phyloP scores from a whole-genome alignment of 1,140 invertebrate species.

The Lysiphlebus fabarum region DNA sequence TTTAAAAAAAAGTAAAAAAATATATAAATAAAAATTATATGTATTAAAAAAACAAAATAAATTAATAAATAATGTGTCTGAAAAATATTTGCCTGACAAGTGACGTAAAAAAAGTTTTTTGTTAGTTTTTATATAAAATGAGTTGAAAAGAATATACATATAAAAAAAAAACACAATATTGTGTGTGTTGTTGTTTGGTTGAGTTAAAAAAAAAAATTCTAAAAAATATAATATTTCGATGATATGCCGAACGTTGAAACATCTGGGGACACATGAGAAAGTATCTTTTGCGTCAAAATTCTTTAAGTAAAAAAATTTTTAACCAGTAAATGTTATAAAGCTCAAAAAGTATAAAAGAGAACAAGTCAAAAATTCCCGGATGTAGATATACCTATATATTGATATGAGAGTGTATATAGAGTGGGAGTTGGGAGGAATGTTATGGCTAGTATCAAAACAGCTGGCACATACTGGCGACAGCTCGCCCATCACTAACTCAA shows the following conservation, averaged over 20 bases:
- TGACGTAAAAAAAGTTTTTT: too few species aligned
- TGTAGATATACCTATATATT: slow-evolving; percentile 5
- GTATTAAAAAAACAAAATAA: too few species aligned
- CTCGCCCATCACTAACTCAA: slow-evolving; percentile 53
- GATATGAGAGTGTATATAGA: slow-evolving; percentile 3
- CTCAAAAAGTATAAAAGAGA: slow-evolving; percentile 17
- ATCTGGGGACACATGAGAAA: slow-evolving; percentile 44
- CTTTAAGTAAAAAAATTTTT: slow-evolving; percentile 45
- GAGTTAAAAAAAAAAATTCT: slow-evolving; percentile 41
- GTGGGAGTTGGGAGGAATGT: slow-evolving; percentile 12
- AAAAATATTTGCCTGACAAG: too few species aligned
- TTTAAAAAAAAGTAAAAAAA: too few species aligned
- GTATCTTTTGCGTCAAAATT: slow-evolving; percentile 41
- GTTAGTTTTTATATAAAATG: too few species aligned
- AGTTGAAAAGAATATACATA: too few species aligned
- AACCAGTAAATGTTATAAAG: slow-evolving; percentile 7
- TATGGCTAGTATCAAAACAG: slow-evolving; percentile 49
- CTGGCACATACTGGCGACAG: slow-evolving; percentile 53
- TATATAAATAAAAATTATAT: too few species aligned
- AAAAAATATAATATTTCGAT: slow-evolving; percentile 51
- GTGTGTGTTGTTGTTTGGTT: too few species aligned
- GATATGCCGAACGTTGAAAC: slow-evolving; percentile 50
- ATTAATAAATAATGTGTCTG: too few species aligned
- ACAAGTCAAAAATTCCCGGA: not conserved
- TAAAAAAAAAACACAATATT: too few species aligned